Base-by-base conservation (phyloP, 2,797 vertebrate genomes). In the Microcaecilia unicolor region DNA sequence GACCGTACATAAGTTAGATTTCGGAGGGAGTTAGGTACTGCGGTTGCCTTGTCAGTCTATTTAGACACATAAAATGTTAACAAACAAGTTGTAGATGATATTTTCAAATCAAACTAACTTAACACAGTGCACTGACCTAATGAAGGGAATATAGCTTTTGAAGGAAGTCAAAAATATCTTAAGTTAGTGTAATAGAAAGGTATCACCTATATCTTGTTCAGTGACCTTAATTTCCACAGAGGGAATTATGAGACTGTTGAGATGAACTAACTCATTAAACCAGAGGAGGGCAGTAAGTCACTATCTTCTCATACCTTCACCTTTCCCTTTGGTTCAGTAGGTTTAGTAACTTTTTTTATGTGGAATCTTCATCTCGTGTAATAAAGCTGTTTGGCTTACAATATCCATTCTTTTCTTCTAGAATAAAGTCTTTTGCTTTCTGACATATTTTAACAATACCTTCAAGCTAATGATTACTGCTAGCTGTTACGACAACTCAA, bases 261-360 rank as follows among this genome's bases (percentile, higher is more conserved):
- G 18, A 10, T 37, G 37, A 47, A 3, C 1, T 25, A 41, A 6
- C 31, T 25, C 34, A 8, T 2, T 8, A 19, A 22, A 24, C 27
- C 72, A 67, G 64, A 37, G 76, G 74, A 64, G 67, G 74, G 72
- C 70, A 78, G 55, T 61, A 48, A 61, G 25, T 54, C 29, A 49
- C 70, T 60, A 15, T 0, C 2, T 15, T 64, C 53, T 32, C 13
- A 26, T 18, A 13, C 6, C 26, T 4, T 2, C 0, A 17, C 18
- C 10, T 3, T 8, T 31, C 33, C 11, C 31, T 6, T 3, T 46
- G 64, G 34, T 36, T 27, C 31, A 45, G 34, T 13, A 25, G 9
- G 34, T 30, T 6, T 4, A 46, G 35, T 25, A 18, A 28, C 30
- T 23, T 29, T 33, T 48, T 59, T 41, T 43, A 32, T 43, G 21